Evolutionary conservation across 2,888 invertebrate species (phyloP), one percentile per base, ranked within the genome.

Genomic region (Ethmia dodecea): DNA sequence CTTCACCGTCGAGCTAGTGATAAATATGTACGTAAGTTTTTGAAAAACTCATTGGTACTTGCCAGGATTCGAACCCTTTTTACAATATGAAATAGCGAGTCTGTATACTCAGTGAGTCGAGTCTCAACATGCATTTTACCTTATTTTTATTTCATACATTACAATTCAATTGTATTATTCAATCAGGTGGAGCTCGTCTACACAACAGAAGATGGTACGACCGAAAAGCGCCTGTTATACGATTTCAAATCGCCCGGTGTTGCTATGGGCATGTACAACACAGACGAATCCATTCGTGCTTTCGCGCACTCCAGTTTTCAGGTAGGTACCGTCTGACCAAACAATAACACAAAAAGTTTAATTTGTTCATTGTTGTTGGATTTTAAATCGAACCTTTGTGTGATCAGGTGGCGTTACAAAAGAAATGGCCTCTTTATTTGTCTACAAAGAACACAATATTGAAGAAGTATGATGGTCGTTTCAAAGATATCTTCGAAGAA

Each of bases 401-500:
- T 55, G 38, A 46, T 43, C 66, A 86, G 87, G 91, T 94, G 57
- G 94, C 96, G 25, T 68, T 96, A 38, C 88, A 88, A 69, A 95
- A 94, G 83, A 92, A 93, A 64, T 94, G 93, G 93, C 96, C 96
- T 0, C 86, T 96, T n/a, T 96, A 95, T 74, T 74, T 96, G 66
- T 94, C 94, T 38, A 96, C 96, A 3, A 96, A 96, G 80, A 96
- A 96, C 72, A 96, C 96, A 1, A 96, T 96, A 59, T 84, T 96
- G 31, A 96, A 96, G 77, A 88, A 87, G 46, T 96, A 96, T 64
- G 96, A 96, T 68, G 96, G 96, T 9, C 89, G 94, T 13, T 96
- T 96, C 81, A 96, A 96, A 84, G 96, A 96, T 66, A 95, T 96
- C 52, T 96, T 96, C 78, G 91, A 95, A 83, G 95, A 95, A 67